Evolutionary conservation across 2,888 invertebrate genomes (phyloP).

Genomic region (Saturnia japonica): DNA sequence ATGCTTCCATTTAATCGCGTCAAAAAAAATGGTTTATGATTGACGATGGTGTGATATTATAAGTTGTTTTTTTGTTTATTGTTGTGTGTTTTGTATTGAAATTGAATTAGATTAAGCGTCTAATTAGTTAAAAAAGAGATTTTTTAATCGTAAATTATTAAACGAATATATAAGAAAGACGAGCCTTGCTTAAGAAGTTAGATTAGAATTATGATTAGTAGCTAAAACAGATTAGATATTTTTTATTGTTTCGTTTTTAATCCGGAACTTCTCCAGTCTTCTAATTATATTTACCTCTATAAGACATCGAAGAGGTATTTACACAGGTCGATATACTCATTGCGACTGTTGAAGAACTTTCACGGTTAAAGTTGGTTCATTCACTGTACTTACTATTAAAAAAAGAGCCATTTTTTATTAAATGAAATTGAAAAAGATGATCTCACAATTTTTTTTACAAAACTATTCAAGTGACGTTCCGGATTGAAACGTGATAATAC

Average conservation of each 20-base stretch:
- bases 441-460: neutral
- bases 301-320: neutral
- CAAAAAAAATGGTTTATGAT: slow-evolving; percentile 56
- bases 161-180: slow-evolving; percentile 78
- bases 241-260: slow-evolving; percentile 33
- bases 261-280: slow-evolving; percentile 26
- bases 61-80: slow-evolving; percentile 79
- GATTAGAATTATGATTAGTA: slow-evolving; percentile 74
- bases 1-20: slow-evolving; percentile 72
- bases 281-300: neutral
- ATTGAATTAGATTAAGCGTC: slow-evolving; percentile 68
- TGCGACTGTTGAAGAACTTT: too few relatives aligned
- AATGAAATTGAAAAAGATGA: slow-evolving; percentile 26
- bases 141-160: slow-evolving; percentile 72
- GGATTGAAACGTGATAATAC: slow-evolving; percentile 19
- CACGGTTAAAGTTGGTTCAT: neutral
- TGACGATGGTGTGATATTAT: slow-evolving; percentile 79
- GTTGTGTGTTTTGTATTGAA: slow-evolving; percentile 79
- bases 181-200: slow-evolving; percentile 80
- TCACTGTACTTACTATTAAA: neutral
- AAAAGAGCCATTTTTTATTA: slow-evolving; percentile 30
- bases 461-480: neutral
- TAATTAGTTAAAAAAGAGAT: slow-evolving; percentile 53
- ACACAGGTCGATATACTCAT: neutral
- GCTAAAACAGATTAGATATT: slow-evolving; percentile 44